phyloP scores from a whole-genome alignment of 2,888 invertebrate species.

The Anorthoa munda region DNA sequence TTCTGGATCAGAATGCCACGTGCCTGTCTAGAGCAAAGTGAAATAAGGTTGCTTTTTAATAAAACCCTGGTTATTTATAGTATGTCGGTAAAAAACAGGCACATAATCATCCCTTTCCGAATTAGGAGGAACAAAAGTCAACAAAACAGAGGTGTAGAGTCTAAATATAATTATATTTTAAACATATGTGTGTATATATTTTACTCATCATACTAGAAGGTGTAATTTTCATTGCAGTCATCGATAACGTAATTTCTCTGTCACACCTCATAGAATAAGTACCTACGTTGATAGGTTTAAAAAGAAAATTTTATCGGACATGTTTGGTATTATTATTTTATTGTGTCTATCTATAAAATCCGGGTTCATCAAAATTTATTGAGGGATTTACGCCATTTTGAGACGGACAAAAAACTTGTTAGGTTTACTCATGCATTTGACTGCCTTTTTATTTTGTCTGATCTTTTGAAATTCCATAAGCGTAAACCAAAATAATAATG shows the following conservation, averaged over 20 bases:
- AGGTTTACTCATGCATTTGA: slow-evolving; percentile 21
- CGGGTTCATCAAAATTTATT: slow-evolving; percentile 62
- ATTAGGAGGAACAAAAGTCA: neutral
- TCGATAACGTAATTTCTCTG: slow-evolving; percentile 40
- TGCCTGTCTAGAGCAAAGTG: neutral
- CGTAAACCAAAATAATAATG: neutral
- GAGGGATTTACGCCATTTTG: slow-evolving; percentile 53
- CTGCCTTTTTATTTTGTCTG: slow-evolving; percentile 35
- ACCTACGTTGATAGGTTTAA: slow-evolving; percentile 21
- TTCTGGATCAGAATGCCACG: slow-evolving; percentile 12
- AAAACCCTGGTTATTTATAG: slow-evolving; percentile 28
- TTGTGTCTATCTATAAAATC: slow-evolving; percentile 56
- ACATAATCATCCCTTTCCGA: slow-evolving; percentile 13
- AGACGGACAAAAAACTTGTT: slow-evolving; percentile 36
- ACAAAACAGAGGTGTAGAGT: neutral
- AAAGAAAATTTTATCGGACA: slow-evolving; percentile 39
- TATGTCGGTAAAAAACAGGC: slow-evolving; percentile 7
- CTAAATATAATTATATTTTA: neutral
- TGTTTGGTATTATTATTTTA: slow-evolving; percentile 53
- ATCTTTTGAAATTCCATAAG: slow-evolving; percentile 15
- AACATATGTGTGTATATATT: slow-evolving; percentile 14
- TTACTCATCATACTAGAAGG: slow-evolving; percentile 23
- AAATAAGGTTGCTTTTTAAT: slow-evolving; percentile 12
- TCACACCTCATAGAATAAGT: slow-evolving; percentile 27
- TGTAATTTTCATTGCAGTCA: slow-evolving; percentile 26